phyloP scores from a whole-genome alignment of 2,888 invertebrate species.

The Mesorhabditis belari region DNA sequence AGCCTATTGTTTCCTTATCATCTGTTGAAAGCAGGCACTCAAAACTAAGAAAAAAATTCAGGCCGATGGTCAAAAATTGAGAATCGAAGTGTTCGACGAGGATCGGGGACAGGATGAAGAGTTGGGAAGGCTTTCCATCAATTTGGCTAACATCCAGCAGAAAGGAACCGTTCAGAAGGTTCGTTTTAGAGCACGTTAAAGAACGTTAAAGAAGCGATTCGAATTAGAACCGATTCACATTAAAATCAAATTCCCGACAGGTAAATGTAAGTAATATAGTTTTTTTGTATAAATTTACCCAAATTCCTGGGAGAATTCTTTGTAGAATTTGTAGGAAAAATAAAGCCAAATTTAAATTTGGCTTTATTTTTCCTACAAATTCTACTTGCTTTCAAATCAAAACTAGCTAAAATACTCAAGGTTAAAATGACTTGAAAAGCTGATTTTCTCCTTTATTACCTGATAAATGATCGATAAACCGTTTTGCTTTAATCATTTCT shows the following conservation, averaged over 20 bases:
- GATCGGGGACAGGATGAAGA: slow-evolving; percentile 83
- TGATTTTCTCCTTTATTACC: not conserved
- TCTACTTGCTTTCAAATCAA: too few relatives aligned
- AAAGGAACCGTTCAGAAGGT: slow-evolving; percentile 66
- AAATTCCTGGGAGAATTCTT: not conserved
- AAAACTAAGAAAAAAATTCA: slow-evolving; percentile 2
- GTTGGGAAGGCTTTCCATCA: slow-evolving; percentile 74
- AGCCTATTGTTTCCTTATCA: too few relatives aligned
- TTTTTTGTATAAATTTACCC: slow-evolving; percentile 1
- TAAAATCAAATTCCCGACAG: too few relatives aligned
- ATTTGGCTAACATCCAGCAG: slow-evolving; percentile 62
- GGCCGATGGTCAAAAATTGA: slow-evolving; percentile 45
- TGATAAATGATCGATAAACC: too few relatives aligned
- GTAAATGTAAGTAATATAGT: not conserved
- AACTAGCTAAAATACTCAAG: too few relatives aligned
- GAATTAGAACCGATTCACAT: too few relatives aligned
- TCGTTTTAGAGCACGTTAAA: not conserved
- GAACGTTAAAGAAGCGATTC: too few relatives aligned
- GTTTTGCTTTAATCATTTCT: too few relatives aligned
- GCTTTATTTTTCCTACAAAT: too few relatives aligned
- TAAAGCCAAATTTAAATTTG: too few relatives aligned
- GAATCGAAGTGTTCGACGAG: slow-evolving; percentile 78
- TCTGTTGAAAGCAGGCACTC: too few relatives aligned
- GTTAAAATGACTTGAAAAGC: not conserved
- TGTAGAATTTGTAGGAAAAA: not conserved